A percentile compares a stretch with the other conserved stretches of the same genome.
These are phyloP conservation scores for Coecobrya sp. DNA, from an alignment of 2,888 invertebrate genomes.

Conservation along the genomic window DNA sequence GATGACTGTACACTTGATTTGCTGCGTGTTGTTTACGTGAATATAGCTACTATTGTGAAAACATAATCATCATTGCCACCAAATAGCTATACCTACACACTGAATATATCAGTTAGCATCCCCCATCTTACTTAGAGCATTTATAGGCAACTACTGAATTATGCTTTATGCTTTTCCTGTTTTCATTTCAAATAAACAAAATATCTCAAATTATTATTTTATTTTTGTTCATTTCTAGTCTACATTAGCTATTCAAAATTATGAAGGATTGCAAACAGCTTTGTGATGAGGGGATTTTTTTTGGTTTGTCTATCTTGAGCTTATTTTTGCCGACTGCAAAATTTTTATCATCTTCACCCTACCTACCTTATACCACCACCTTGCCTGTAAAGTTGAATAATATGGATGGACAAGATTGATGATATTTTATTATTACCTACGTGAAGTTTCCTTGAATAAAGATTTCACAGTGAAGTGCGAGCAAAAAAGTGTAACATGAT, in stretches of 20 bases:
- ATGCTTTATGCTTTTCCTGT: not conserved
- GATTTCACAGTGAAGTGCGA: slow-evolving; percentile 73
- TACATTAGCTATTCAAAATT: slow-evolving; percentile 8
- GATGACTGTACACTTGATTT: not conserved
- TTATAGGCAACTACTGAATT: not conserved
- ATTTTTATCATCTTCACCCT: slow-evolving; percentile 9
- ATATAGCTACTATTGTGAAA: slow-evolving; percentile 40
- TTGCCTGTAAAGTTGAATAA: not conserved
- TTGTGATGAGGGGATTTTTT: not conserved
- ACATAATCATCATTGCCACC: not conserved
- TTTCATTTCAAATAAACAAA: not conserved
- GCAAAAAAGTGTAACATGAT: slow-evolving; percentile 73
- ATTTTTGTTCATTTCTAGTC: not conserved
- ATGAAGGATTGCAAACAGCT: not conserved
- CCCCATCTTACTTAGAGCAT: not conserved
- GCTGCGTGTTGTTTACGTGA: slow-evolving; percentile 10
- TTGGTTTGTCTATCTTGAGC: not conserved
- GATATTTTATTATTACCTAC: slow-evolving; percentile 49
- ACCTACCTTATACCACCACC: not conserved
- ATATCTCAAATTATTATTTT: not conserved
- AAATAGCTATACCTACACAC: not conserved
- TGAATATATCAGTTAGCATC: slow-evolving; percentile 2
- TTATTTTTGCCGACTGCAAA: not conserved
- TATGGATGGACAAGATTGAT: not conserved
- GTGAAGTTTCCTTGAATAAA: slow-evolving; percentile 68